These are phyloP conservation scores for Typhlomys cinereus DNA, from an alignment of 2,113 vertebrate species.

Conservation along the genomic window DNA sequence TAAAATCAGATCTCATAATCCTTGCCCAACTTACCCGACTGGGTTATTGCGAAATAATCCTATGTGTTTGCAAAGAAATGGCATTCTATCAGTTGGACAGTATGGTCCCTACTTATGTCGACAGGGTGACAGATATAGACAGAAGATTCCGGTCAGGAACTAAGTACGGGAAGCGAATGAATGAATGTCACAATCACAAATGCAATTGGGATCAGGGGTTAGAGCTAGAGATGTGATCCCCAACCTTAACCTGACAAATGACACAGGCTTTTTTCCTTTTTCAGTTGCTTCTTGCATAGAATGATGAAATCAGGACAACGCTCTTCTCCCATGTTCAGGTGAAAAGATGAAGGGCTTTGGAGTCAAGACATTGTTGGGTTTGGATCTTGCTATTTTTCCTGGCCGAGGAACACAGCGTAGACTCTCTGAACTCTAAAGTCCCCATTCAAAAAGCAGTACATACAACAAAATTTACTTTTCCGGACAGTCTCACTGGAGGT, in stretches of 20 bases:
- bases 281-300: neutral
- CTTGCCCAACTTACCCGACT: conserved; percentile 54
- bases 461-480: neutral
- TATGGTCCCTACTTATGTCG: conserved; percentile 21
- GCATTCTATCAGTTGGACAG: conserved; percentile 39
- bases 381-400: neutral
- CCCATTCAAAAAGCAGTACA: neutral
- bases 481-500: neutral
- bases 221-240: neutral
- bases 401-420: neutral
- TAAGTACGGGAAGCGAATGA: neutral
- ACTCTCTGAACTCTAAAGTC: neutral
- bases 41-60: conserved; percentile 58
- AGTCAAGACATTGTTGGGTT: neutral
- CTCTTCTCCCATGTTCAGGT: neutral
- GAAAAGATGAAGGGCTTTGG: neutral
- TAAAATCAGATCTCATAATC: conserved; percentile 56
- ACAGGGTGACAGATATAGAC: conserved; percentile 4
- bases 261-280: neutral
- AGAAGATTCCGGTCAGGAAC: neutral
- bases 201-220: neutral
- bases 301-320: neutral
- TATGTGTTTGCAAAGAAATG: neutral
- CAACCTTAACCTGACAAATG: neutral
- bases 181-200: neutral